A percentile compares a stretch with the other conserved stretches of the same genome.
These are phyloP conservation scores for Styela plicata DNA, from an alignment of 23 tunicate genomes.

Conservation along the genomic window DNA sequence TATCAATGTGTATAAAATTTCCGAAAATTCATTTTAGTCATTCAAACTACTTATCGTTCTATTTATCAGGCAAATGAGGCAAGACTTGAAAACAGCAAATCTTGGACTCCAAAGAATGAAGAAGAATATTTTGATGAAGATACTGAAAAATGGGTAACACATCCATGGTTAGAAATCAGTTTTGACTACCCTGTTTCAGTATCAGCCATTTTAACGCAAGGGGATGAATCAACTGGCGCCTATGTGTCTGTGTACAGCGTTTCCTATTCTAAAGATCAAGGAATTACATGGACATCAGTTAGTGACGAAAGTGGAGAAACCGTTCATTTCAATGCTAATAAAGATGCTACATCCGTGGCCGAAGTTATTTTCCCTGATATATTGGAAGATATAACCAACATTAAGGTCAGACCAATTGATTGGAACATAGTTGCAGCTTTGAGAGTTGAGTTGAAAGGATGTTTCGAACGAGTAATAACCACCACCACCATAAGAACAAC, in stretches of 20 bases:
- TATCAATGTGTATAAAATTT: no score
- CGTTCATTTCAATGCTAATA: constrained; percentile 28
- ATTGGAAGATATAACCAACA: constrained; percentile 30
- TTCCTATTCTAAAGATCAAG: constrained; percentile 28
- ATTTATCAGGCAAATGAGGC: constrained; percentile 23
- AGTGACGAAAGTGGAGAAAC: background rate
- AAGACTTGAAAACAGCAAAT: constrained; percentile 21
- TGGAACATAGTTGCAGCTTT: constrained; percentile 51
- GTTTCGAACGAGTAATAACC: constrained; percentile 39
- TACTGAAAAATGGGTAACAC: background rate
- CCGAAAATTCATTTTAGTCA: no score
- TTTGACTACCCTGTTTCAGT: constrained; percentile 68
- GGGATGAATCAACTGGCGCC: constrained; percentile 17
- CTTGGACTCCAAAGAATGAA: constrained; percentile 50
- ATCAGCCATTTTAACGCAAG: constrained; percentile 46
- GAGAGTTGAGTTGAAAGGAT: constrained; percentile 56
- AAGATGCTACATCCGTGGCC: background rate
- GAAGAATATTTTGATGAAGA: constrained; percentile 26
- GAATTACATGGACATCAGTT: constrained; percentile 33
- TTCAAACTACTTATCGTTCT: no score
- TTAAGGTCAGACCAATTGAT: constrained; percentile 32
- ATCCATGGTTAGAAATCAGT: constrained; percentile 57
- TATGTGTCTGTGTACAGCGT: constrained; percentile 33
- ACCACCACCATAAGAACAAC: constrained; percentile 42
- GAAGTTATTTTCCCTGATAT: constrained; percentile 20